A percentile compares a stretch with the other conserved stretches of the same genome.
These are phyloP conservation scores for Apodemia zela DNA, from an alignment of 2,888 invertebrate genomes.

Conservation along the genomic window DNA sequence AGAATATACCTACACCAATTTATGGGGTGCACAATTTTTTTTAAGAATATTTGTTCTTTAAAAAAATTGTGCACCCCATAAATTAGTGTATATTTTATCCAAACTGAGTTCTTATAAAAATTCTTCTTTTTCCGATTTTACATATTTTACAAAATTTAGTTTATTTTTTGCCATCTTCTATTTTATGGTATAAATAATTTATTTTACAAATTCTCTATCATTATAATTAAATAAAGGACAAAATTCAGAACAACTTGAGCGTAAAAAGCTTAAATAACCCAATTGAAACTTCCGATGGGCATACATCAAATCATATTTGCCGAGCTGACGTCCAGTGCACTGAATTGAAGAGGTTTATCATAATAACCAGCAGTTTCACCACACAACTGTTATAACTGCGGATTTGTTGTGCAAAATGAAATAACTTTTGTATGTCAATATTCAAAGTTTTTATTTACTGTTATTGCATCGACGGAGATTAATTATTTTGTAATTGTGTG, in stretches of 20 bases:
- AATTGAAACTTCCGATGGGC: slow-evolving; percentile 59
- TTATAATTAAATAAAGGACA: neutral
- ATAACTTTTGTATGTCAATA: neutral
- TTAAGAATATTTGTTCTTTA: too few species aligned
- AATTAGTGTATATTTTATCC: too few species aligned
- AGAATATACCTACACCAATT: too few species aligned
- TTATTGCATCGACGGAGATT: neutral
- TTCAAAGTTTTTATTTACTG: neutral
- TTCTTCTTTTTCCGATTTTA: too few species aligned
- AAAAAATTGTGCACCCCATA: too few species aligned
- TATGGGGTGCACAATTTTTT: too few species aligned
- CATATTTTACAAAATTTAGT: too few species aligned
- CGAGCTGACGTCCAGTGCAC: neutral
- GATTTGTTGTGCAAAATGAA: neutral
- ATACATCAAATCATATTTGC: slow-evolving; percentile 16
- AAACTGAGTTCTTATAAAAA: too few species aligned
- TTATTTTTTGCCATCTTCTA: too few species aligned
- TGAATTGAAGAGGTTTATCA: slow-evolving; percentile 4
- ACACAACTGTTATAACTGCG: neutral
- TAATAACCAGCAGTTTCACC: slow-evolving; percentile 15
- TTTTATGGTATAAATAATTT: too few species aligned
- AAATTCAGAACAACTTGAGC: slow-evolving; percentile 13
- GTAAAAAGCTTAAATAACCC: slow-evolving; percentile 42
- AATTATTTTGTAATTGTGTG: neutral
- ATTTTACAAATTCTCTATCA: neutral